phyloP scores from a whole-genome alignment of 2,888 invertebrate genomes.

The Ophonus ardosiacus region DNA sequence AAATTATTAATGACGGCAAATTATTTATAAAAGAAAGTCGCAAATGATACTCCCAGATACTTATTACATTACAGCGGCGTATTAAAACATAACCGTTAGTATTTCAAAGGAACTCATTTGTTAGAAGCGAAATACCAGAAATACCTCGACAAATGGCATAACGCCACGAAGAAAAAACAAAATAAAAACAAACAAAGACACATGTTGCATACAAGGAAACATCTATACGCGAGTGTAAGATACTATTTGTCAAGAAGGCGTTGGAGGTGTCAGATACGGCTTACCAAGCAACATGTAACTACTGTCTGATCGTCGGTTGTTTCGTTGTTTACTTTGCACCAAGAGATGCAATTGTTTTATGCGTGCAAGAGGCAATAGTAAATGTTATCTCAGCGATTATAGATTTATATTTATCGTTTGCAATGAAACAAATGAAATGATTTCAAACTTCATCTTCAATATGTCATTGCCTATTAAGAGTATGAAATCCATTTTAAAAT shows the following conservation, averaged over 20 bases:
- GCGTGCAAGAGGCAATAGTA: neutral
- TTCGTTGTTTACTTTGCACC: neutral
- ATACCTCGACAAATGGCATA: conserved; percentile 48
- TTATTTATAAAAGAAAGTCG: conserved; percentile 56
- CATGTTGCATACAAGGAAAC: conserved; percentile 32
- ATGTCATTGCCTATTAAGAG: no score
- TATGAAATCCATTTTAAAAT: no score
- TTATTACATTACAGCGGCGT: conserved; percentile 50
- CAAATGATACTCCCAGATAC: conserved; percentile 18
- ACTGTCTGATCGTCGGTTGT: conserved; percentile 6
- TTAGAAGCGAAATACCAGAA: conserved; percentile 55
- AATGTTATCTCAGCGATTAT: neutral
- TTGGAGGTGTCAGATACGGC: conserved; percentile 19
- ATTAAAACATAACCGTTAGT: conserved; percentile 59
- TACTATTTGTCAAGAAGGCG: conserved; percentile 49
- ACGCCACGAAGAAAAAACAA: neutral
- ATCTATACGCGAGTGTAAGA: conserved; percentile 23
- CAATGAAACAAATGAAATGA: no score
- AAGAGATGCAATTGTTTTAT: conserved; percentile 3
- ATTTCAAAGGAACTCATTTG: conserved; percentile 51
- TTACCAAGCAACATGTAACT: conserved; percentile 6
- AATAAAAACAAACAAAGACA: conserved; percentile 35
- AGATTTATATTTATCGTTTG: neutral
- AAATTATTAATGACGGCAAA: conserved; percentile 51
- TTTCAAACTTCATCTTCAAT: no score